Base-by-base conservation (phyloP, 2,888 invertebrate genomes). In the Aspidiotus destructor region DNA sequence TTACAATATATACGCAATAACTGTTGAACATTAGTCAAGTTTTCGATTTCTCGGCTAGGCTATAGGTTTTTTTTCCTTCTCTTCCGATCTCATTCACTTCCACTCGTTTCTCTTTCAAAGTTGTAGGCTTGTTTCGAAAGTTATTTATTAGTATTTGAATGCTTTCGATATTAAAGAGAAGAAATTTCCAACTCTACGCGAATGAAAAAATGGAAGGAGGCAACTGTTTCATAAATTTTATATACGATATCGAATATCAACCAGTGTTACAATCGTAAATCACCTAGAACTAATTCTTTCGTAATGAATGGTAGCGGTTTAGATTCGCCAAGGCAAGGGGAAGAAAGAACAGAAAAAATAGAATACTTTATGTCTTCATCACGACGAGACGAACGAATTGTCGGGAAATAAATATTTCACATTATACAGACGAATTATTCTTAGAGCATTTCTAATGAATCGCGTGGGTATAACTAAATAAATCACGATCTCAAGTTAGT, bases 11-110 rank as follows among this genome's bases (percentile, higher is more conserved):
- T 67, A 67, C 67, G 67, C 40, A 60, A 67, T 67, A 67, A 67
- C 67, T 67, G 67, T 67, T 67, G 67, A 67, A 67, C 67, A 67
- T 67, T 67, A 60, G 67, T 67, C 67, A 67, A 67, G 67, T 60
- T 67, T 67, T 67, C 67, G n/a, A 67, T 67, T 67, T 67, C 48
- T 60, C 52, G 48, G 15, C 28, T 28, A 28, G 28, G 28, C 28
- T 28, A 28, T 28, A 28, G 28, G 28, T 28, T 28, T 28, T 28
- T 53, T 63, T 15, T 63, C 16, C 13, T 42, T 57, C 17, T 28
- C 10, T 67, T 52, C 48, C 41, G 40, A 11, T 63, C 55, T 40
- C n/a, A n/a, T 17, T 63, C 28, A 11, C 42, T 54, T 41, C n/a
- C 41, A 41, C 41, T 55, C 41, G 28, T 63, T 41, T 41, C 42